Conservation (phyloP, 2,888 invertebrate species). For the Ceramica pisi region DNA sequence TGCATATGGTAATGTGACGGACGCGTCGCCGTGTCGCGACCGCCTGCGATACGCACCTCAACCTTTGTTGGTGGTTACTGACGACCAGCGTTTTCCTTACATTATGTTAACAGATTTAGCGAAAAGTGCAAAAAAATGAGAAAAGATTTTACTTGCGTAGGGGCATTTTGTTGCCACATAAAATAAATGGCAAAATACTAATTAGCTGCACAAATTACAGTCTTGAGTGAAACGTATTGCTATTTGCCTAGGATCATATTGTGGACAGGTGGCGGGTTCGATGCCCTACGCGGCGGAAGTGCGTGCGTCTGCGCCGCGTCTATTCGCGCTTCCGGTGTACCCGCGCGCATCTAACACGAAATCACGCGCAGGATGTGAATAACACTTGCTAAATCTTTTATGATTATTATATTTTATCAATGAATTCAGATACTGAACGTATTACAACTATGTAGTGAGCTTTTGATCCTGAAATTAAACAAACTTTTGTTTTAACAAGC, state of each 20-base stretch:
- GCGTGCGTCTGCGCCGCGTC: slow-evolving; percentile 89
- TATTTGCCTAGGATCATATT: slow-evolving; percentile 71
- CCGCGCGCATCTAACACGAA: slow-evolving; percentile 78
- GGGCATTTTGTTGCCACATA: background rate
- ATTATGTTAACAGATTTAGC: background rate
- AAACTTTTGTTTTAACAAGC: background rate
- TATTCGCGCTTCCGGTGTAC: slow-evolving; percentile 88
- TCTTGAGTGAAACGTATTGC: slow-evolving; percentile 30
- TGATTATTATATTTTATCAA: slow-evolving; percentile 58
- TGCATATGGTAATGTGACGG: slow-evolving; percentile 84
- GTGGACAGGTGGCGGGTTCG: slow-evolving; percentile 85
- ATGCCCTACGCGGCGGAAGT: slow-evolving; percentile 86
- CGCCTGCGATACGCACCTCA: slow-evolving; percentile 71
- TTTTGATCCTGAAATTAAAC: slow-evolving; percentile 11
- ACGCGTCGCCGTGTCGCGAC: slow-evolving; percentile 73
- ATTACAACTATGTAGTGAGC: slow-evolving; percentile 10
- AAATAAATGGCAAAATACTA: slow-evolving; percentile 5
- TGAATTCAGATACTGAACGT: slow-evolving; percentile 26
- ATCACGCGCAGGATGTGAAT: slow-evolving; percentile 71
- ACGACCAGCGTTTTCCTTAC: slow-evolving; percentile 24
- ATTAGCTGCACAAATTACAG: slow-evolving; percentile 32
- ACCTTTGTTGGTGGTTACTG: slow-evolving; percentile 75
- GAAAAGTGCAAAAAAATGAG: background rate
- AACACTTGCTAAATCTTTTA: slow-evolving; percentile 66
- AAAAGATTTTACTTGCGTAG: background rate